Conservation (phyloP, 2,888 invertebrate species). For the Drosophila austrosaltans region DNA sequence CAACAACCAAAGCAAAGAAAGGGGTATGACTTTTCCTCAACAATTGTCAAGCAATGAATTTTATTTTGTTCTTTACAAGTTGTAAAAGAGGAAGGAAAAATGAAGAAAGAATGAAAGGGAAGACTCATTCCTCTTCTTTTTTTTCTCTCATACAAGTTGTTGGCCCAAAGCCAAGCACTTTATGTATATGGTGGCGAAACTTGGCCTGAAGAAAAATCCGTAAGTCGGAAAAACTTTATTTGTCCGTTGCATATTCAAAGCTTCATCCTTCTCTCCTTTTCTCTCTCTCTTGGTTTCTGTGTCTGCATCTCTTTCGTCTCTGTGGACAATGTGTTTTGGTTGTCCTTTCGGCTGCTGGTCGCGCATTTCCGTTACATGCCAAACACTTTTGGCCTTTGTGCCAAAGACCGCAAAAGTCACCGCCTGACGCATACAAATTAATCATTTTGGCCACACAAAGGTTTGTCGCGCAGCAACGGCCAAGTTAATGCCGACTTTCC, state of each 20-base stretch:
- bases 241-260: constrained; percentile 47
- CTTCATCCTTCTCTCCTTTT: constrained; percentile 19
- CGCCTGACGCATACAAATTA: constrained; percentile 73
- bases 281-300: neutral
- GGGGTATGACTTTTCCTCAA: constrained; percentile 14
- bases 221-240: constrained; percentile 63
- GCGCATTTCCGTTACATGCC: constrained; percentile 78
- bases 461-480: constrained; percentile 52
- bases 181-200: constrained; percentile 35
- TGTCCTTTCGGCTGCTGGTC: constrained; percentile 56
- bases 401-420: constrained; percentile 73
- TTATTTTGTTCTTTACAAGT: constrained; percentile 70
- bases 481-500: constrained; percentile 57
- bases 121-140: constrained; percentile 29
- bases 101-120: constrained; percentile 30
- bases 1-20: neutral
- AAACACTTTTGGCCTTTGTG: constrained; percentile 77
- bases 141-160: constrained; percentile 61
- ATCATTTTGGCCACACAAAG: constrained; percentile 64
- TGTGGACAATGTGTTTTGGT: constrained; percentile 41
- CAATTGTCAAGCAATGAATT: constrained; percentile 76
- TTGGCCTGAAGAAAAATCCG: constrained; percentile 52
- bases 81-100: constrained; percentile 44
- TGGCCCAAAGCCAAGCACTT: constrained; percentile 65
- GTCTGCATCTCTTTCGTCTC: constrained; percentile 43